Percentiles rank a stretch among this genome's conserved stretches.
phyloP scores from a whole-genome alignment of 1,140 invertebrate genomes.

The Globodera rostochiensis region DNA sequence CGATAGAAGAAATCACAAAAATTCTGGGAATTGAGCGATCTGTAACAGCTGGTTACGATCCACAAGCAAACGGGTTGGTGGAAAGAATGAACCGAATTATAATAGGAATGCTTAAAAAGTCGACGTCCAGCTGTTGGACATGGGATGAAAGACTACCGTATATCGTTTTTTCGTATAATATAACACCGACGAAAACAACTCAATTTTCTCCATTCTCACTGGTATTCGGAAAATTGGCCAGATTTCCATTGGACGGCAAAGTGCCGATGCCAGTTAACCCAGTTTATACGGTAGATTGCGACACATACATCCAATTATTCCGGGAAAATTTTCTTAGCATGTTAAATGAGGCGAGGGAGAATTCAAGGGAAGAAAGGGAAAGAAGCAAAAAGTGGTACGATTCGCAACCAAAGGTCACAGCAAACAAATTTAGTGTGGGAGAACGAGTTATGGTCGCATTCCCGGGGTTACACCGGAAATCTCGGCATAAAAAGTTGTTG shows the following conservation, averaged over 20 bases:
- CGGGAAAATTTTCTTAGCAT: slow-evolving; percentile 17
- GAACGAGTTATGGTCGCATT: slow-evolving; percentile 17
- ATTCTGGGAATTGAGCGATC: background rate
- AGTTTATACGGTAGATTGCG: background rate
- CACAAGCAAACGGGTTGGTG: background rate
- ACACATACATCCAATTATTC: slow-evolving; percentile 12
- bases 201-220: slow-evolving; percentile 16
- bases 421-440: background rate
- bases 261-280: background rate
- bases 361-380: background rate
- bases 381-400: slow-evolving; percentile 11
- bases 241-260: background rate
- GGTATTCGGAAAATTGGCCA: background rate
- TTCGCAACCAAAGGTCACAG: background rate
- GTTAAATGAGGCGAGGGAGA: background rate
- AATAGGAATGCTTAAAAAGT: slow-evolving; percentile 19
- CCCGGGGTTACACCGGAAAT: background rate
- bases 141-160: slow-evolving; percentile 19
- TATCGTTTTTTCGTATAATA: slow-evolving; percentile 11
- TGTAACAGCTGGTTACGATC: background rate
- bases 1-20: background rate
- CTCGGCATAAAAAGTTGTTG: slow-evolving; percentile 8
- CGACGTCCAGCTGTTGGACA: background rate
- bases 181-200: slow-evolving; percentile 4
- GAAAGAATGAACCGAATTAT: slow-evolving; percentile 20